phyloP scores from a whole-genome alignment of 1,140 invertebrate species.

The Choristoneura fumiferana region DNA sequence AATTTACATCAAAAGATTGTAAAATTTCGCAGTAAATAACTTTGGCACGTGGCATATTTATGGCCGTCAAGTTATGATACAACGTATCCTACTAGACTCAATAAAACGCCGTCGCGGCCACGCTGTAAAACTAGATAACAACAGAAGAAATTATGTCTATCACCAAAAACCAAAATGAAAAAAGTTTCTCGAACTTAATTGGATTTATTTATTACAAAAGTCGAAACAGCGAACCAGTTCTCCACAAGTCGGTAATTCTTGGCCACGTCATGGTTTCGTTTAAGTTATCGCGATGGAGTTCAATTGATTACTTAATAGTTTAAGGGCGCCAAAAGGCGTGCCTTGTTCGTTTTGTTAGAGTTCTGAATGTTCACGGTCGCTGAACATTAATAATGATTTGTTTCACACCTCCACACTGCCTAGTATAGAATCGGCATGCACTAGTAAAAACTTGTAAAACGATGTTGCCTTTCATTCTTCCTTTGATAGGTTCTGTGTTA shows the following conservation, averaged over 20 bases:
- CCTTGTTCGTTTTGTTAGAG: constrained; percentile 21
- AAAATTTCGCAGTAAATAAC: constrained; percentile 34
- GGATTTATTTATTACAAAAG: constrained; percentile 8
- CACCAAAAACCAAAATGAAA: neutral
- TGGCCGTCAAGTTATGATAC: neutral
- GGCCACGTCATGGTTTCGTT: constrained; percentile 21
- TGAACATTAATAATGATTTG: constrained; percentile 8
- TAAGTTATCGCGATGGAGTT: constrained; percentile 29
- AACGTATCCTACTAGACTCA: neutral
- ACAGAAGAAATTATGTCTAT: neutral
- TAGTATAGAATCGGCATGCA: neutral
- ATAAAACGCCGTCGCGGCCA: neutral
- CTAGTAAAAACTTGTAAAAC: neutral
- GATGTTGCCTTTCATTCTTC: neutral
- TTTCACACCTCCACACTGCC: neutral
- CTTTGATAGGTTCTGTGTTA: too few species aligned
- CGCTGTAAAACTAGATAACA: neutral
- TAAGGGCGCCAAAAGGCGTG: constrained; percentile 19
- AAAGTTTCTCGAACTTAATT: constrained; percentile 7
- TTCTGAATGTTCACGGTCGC: too few species aligned
- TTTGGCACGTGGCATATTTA: constrained; percentile 29
- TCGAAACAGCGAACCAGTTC: neutral
- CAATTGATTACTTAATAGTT: constrained; percentile 39
- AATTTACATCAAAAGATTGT: constrained; percentile 41
- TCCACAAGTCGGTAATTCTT: constrained; percentile 4